phyloP scores from a whole-genome alignment of 2,888 invertebrate species.

The Dryocosmus kuriphilus region DNA sequence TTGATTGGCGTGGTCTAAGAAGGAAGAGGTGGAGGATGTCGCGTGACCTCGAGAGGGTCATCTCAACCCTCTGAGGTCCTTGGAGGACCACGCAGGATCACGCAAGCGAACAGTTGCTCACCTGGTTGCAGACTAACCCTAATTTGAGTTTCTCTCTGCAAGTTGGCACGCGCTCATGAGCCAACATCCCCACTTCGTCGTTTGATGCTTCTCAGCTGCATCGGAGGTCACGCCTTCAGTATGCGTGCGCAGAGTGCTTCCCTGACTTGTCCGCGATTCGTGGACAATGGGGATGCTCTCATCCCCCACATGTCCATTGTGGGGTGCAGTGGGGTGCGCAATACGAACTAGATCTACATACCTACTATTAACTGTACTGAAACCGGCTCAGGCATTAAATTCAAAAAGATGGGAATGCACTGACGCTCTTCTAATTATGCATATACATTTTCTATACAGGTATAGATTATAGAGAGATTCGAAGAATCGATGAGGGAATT shows the following conservation, averaged over 20 bases:
- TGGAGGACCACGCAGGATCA: slow-evolving; percentile 59
- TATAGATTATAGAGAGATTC: too few relatives aligned
- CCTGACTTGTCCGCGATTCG: neutral
- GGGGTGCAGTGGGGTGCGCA: neutral
- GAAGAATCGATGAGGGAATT: too few relatives aligned
- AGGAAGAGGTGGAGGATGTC: slow-evolving; percentile 31
- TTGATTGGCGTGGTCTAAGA: slow-evolving; percentile 12
- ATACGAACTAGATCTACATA: neutral
- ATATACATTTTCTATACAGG: too few relatives aligned
- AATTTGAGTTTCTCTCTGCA: slow-evolving; percentile 42
- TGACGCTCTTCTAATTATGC: too few relatives aligned
- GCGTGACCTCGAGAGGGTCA: slow-evolving; percentile 40
- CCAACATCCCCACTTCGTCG: slow-evolving; percentile 18
- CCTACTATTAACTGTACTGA: neutral
- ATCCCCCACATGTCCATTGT: neutral
- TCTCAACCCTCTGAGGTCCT: slow-evolving; percentile 37
- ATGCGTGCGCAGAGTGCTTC: slow-evolving; percentile 44
- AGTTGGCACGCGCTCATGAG: slow-evolving; percentile 46
- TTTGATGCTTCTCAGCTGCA: slow-evolving; percentile 14
- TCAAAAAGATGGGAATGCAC: too few relatives aligned
- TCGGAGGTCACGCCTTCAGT: slow-evolving; percentile 43
- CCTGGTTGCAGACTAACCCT: slow-evolving; percentile 71
- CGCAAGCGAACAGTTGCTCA: slow-evolving; percentile 74
- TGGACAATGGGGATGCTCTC: neutral
- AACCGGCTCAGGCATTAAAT: neutral